Conservation (phyloP, 2,113 vertebrate genomes). For the Sander vitreus region DNA sequence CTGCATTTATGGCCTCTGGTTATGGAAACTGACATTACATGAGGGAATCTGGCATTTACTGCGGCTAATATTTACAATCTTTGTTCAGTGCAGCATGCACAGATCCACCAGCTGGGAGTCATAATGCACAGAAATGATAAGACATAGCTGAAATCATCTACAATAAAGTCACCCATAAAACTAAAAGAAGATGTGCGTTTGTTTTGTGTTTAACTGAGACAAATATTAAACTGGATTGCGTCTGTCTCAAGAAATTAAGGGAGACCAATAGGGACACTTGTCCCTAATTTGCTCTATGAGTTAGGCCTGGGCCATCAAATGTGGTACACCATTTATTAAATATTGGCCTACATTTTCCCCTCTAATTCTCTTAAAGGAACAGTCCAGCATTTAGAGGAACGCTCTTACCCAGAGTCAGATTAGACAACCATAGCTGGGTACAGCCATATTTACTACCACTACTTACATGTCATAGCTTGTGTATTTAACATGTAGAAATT, state of each 20-base stretch:
- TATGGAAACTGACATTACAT: slow-evolving; percentile 65
- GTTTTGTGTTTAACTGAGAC: slow-evolving; percentile 5
- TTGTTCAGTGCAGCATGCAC: slow-evolving; percentile 65
- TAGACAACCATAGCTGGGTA: neutral
- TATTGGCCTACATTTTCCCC: slow-evolving; percentile 25
- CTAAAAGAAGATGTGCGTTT: neutral
- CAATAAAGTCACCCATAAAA: slow-evolving; percentile 32
- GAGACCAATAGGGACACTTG: slow-evolving; percentile 8
- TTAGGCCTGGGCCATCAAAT: slow-evolving; percentile 26
- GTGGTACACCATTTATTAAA: slow-evolving; percentile 22
- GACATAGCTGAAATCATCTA: slow-evolving; percentile 44
- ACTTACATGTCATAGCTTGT: neutral
- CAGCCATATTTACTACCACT: neutral
- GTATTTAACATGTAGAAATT: neutral
- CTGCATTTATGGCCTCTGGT: slow-evolving; percentile 68
- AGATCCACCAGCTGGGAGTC: slow-evolving; percentile 64
- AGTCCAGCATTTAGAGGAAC: neutral
- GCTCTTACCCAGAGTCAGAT: neutral
- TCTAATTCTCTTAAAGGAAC: slow-evolving; percentile 2
- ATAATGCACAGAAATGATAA: slow-evolving; percentile 66
- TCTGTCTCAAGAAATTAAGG: slow-evolving; percentile 14
- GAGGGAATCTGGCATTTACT: slow-evolving; percentile 74
- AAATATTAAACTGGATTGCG: slow-evolving; percentile 17
- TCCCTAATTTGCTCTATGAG: slow-evolving; percentile 26
- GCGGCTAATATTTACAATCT: slow-evolving; percentile 68